Conservation (phyloP, 2,888 invertebrate genomes). For the Epistrophe eligans region DNA sequence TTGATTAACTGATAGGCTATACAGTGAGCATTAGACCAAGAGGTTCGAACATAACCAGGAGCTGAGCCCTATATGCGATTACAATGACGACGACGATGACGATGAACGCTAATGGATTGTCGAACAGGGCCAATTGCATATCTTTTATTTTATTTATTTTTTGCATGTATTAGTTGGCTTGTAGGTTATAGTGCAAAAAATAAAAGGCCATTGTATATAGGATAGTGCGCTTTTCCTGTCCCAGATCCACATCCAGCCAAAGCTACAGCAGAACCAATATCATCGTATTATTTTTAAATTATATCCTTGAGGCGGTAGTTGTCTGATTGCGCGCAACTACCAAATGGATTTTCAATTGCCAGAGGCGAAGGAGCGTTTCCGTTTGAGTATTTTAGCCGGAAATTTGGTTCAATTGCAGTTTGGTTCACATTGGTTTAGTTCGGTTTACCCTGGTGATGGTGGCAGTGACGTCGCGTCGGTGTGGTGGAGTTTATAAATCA, state of each 20-base stretch:
- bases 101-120: slow-evolving; percentile 62
- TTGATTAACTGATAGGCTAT: slow-evolving; percentile 71
- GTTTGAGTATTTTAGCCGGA: slow-evolving; percentile 58
- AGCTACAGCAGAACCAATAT: slow-evolving; percentile 54
- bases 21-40: slow-evolving; percentile 43
- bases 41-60: neutral
- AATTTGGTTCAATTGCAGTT: slow-evolving; percentile 64
- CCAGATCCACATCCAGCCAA: neutral
- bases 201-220: slow-evolving; percentile 41
- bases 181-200: neutral
- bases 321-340: slow-evolving; percentile 52
- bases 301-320: slow-evolving; percentile 57
- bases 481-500: slow-evolving; percentile 53
- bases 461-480: neutral
- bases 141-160: slow-evolving; percentile 65
- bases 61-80: neutral
- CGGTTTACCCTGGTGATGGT: neutral
- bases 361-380: slow-evolving; percentile 55
- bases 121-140: slow-evolving; percentile 66
- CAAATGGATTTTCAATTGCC: slow-evolving; percentile 70
- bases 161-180: neutral
- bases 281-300: slow-evolving; percentile 72
- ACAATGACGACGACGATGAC: slow-evolving; percentile 5
- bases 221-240: slow-evolving; percentile 5
- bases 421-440: slow-evolving; percentile 1